Base-by-base conservation (phyloP, 2,797 vertebrate genomes). In the Rhyacichthys aspro region DNA sequence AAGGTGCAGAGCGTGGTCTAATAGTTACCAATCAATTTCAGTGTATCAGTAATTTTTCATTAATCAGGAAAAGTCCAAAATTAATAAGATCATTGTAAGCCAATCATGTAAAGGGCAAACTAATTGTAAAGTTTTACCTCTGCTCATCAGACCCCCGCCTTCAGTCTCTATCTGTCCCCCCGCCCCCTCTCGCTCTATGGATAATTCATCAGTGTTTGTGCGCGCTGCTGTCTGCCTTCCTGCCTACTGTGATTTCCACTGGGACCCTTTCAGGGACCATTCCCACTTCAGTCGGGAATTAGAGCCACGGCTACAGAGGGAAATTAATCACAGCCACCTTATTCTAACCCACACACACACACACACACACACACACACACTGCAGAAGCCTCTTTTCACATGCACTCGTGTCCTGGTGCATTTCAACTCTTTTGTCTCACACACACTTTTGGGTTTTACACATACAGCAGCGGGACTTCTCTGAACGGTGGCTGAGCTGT, bases 191-290 rank as follows among this genome's bases (percentile, higher is more conserved):
- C 53, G 53, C 49, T 63, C 72, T 63, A 90, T 91, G 88, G 89
- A 91, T 92, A 90, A 91, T 91, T 92, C 88, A 91, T 91, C 87
- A 90, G 83, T 86, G 81, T 86, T 91, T 85, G 86, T 87, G 83
- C 81, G 83, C 78, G 81, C 79, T 71, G 78, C 82, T 81, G 87
- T 82, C 85, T 84, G 79, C 76, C 73, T 77, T 74, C 78, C 78
- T 89, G 84, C 86, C 79, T 80, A 46, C 78, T 74, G 79, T 91
- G 86, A 92, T 92, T 93, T 92, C 91, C 90, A 91, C 86, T 45
- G 89, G 90, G 91, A 92, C 82, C 74, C 65, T 86, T 90, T 88
- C 75, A 81, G 86, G 81, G 85, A 83, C 83, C 76, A 83, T 86
- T 88, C 88, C 79, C 73, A 82, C 72, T 82, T 88, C 86, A 77